These are phyloP conservation scores for pig (Sus scrofa) DNA, from an alignment of 2,113 vertebrate genomes.

Conservation along the genomic window DNA sequence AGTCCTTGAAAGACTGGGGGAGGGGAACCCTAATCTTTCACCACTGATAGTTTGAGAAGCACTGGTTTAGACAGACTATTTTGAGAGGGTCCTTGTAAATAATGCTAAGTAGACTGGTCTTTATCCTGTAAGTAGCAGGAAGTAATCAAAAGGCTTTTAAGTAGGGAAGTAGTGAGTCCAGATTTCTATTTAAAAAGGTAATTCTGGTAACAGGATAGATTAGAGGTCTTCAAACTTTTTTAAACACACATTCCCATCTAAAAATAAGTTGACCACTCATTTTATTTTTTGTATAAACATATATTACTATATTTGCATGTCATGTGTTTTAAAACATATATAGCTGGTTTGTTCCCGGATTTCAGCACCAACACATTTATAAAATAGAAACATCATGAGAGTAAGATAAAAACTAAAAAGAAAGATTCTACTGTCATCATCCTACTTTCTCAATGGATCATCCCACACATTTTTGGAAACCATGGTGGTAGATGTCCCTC, in stretches of 20 bases:
- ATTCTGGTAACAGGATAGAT: slow-evolving; percentile 66
- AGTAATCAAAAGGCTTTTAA: slow-evolving; percentile 71
- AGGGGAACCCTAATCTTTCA: neutral
- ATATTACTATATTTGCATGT: neutral
- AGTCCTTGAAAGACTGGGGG: neutral
- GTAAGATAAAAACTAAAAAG: slow-evolving; percentile 5
- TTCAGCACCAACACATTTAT: too few species aligned
- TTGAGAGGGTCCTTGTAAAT: slow-evolving; percentile 31
- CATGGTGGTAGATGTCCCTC: neutral
- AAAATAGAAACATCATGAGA: slow-evolving; percentile 1
- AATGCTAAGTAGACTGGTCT: slow-evolving; percentile 33
- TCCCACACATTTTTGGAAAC: slow-evolving; percentile 4
- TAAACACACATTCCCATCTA: slow-evolving; percentile 52
- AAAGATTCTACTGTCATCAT: neutral
- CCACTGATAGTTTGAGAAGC: neutral
- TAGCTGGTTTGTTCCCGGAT: too few species aligned
- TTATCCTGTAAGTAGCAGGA: slow-evolving; percentile 53
- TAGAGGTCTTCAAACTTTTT: slow-evolving; percentile 50
- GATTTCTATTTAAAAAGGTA: slow-evolving; percentile 72
- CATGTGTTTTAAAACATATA: neutral
- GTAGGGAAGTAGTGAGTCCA: slow-evolving; percentile 48
- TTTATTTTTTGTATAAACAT: slow-evolving; percentile 15
- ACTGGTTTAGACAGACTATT: neutral
- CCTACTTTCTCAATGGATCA: neutral
- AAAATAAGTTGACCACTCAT: slow-evolving; percentile 7